A percentile compares a stretch with the other conserved stretches of the same genome.
Evolutionary conservation across 2,113 vertebrate genomes (phyloP).

Genomic region (Aldabrachelys gigantea): DNA sequence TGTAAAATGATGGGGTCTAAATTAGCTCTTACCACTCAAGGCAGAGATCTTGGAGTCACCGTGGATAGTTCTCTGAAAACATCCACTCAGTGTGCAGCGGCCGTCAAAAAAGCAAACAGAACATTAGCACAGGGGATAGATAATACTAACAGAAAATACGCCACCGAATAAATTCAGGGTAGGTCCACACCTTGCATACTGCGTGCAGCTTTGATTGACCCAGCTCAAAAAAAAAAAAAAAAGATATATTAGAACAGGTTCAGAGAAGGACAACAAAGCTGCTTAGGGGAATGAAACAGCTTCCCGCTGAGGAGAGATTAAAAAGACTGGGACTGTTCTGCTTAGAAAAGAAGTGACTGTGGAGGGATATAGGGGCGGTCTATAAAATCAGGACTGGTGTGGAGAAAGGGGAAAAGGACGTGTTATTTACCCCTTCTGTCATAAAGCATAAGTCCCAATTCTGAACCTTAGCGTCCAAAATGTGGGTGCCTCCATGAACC

Average conservation of each 20-base stretch:
- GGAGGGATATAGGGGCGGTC: not conserved
- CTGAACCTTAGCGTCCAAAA: too few species aligned
- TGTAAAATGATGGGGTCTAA: not conserved
- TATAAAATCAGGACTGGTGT: not conserved
- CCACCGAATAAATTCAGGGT: not conserved
- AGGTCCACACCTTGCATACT: too few species aligned
- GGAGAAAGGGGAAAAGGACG: not conserved
- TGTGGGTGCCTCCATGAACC: too few species aligned
- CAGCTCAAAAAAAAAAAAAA: not conserved
- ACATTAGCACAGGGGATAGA: too few species aligned
- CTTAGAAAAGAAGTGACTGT: too few species aligned
- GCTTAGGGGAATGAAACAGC: too few species aligned
- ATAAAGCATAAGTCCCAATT: too few species aligned
- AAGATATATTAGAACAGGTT: too few species aligned
- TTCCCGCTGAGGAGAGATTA: not conserved
- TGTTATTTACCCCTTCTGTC: not conserved
- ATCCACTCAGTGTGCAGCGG: not conserved
- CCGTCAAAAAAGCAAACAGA: not conserved
- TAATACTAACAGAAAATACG: not conserved
- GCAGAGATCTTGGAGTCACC: not conserved
- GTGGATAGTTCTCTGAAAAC: not conserved
- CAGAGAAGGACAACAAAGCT: too few species aligned
- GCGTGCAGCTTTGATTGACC: rapidly evolving
- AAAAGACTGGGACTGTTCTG: not conserved
- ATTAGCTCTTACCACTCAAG: not conserved